phyloP scores from a whole-genome alignment of 2,113 vertebrate genomes.

The Dendrocopos noguchii region DNA sequence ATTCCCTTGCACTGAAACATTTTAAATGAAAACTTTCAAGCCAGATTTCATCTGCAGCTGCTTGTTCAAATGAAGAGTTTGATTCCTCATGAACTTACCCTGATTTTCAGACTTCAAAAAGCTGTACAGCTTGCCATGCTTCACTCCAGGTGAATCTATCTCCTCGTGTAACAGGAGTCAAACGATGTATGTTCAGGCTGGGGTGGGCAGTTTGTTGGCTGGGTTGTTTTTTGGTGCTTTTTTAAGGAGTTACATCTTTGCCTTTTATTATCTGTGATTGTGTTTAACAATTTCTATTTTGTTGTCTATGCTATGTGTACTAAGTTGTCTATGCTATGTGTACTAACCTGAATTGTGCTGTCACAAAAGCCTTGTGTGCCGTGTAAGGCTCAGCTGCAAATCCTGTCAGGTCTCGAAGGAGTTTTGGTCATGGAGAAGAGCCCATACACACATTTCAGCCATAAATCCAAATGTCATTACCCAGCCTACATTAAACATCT shows the following conservation, averaged over 20 bases:
- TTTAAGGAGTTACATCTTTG: not conserved
- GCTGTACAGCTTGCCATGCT: not conserved
- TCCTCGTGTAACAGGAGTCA: not conserved
- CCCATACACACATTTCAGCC: not conserved
- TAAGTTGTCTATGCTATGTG: not conserved
- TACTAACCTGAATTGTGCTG: not conserved
- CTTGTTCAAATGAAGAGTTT: not conserved
- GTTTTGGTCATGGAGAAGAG: not conserved
- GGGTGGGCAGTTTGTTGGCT: too few relatives aligned
- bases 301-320: not conserved
- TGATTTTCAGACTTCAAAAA: not conserved
- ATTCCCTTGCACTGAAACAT: not conserved
- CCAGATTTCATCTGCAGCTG: not conserved
- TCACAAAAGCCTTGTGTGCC: not conserved
- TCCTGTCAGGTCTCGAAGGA: not conserved
- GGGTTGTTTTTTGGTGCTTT: accelerated
- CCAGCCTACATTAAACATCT: not conserved
- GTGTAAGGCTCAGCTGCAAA: not conserved
- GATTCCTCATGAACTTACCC: not conserved
- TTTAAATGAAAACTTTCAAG: not conserved
- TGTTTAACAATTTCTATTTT: not conserved
- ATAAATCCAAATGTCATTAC: not conserved
- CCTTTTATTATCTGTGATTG: not conserved
- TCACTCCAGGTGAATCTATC: not conserved
- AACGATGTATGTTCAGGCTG: not conserved